phyloP scores from a whole-genome alignment of 1,140 invertebrate species.

The Holotrichia oblita region DNA sequence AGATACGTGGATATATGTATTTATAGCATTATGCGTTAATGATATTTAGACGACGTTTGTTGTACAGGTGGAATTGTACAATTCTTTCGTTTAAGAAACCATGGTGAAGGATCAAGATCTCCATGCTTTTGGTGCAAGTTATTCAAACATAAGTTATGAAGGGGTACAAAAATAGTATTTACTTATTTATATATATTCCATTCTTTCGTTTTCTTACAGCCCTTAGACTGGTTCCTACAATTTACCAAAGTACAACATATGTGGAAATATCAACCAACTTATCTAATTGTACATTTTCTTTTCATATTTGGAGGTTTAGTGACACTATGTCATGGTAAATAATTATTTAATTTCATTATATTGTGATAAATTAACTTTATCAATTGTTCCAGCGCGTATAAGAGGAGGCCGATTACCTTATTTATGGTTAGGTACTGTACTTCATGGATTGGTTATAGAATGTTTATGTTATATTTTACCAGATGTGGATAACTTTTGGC shows the following conservation, averaged over 20 bases:
- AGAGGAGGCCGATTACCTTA: slow-evolving; percentile 75
- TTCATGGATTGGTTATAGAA: slow-evolving; percentile 71
- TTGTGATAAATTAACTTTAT: neutral
- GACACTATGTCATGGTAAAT: slow-evolving; percentile 70
- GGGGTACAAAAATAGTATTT: slow-evolving; percentile 29
- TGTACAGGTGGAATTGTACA: too few species aligned
- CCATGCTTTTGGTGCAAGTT: slow-evolving; percentile 1
- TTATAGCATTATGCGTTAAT: too few species aligned
- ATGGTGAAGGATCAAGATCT: slow-evolving; percentile 37
- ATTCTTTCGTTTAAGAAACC: slow-evolving; percentile 5
- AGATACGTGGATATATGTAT: too few species aligned
- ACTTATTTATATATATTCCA: neutral
- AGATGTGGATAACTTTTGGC: slow-evolving; percentile 82
- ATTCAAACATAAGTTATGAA: slow-evolving; percentile 18
- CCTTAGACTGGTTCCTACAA: slow-evolving; percentile 66
- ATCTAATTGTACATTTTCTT: slow-evolving; percentile 66
- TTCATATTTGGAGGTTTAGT: slow-evolving; percentile 66
- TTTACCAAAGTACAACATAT: slow-evolving; percentile 62
- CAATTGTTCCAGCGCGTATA: slow-evolving; percentile 66
- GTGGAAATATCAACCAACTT: slow-evolving; percentile 70
- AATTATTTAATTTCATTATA: slow-evolving; percentile 39
- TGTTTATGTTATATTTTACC: slow-evolving; percentile 69
- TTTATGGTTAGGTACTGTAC: slow-evolving; percentile 65
- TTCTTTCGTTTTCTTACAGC: slow-evolving; percentile 58
- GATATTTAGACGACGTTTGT: too few species aligned